These are phyloP conservation scores for Anguilla megastoma DNA, from an alignment of 2,797 vertebrate genomes.

Conservation along the genomic window DNA sequence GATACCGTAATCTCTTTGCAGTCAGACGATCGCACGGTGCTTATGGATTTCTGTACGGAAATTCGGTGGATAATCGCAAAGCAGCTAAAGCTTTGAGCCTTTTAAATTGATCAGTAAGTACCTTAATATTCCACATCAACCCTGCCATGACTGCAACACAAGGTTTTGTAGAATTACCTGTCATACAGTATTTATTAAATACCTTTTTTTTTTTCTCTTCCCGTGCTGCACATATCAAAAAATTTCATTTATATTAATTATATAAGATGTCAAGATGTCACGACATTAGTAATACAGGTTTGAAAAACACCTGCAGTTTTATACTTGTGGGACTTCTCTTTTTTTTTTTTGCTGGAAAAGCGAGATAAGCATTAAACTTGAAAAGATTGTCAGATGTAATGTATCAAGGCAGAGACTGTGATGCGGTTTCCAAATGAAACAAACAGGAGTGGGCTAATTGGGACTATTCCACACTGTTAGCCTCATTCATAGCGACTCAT, in stretches of 20 bases:
- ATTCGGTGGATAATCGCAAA: conserved; percentile 21
- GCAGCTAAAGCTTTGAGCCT: conserved; percentile 10
- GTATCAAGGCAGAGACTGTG: neutral
- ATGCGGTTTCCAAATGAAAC: neutral
- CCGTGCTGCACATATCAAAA: neutral
- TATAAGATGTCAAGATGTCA: neutral
- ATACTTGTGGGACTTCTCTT: no score
- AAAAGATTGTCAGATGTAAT: neutral
- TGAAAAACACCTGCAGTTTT: neutral
- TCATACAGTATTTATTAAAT: conserved; percentile 68
- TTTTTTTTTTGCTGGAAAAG: neutral
- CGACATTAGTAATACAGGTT: neutral
- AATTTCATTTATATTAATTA: neutral
- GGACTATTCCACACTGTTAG: neutral
- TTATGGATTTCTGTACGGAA: conserved; percentile 19
- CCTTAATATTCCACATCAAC: conserved; percentile 72
- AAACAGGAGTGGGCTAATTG: neutral
- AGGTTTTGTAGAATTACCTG: conserved; percentile 71
- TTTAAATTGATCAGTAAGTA: conserved; percentile 47
- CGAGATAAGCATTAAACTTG: neutral
- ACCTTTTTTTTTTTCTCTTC: conserved; percentile 63
- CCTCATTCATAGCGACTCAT: neutral
- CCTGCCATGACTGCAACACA: conserved; percentile 59
- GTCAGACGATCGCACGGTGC: conserved; percentile 15
- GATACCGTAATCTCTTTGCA: conserved; percentile 12